These are phyloP conservation scores for Eristalis intricaria DNA, from an alignment of 2,888 invertebrate genomes.

Conservation along the genomic window DNA sequence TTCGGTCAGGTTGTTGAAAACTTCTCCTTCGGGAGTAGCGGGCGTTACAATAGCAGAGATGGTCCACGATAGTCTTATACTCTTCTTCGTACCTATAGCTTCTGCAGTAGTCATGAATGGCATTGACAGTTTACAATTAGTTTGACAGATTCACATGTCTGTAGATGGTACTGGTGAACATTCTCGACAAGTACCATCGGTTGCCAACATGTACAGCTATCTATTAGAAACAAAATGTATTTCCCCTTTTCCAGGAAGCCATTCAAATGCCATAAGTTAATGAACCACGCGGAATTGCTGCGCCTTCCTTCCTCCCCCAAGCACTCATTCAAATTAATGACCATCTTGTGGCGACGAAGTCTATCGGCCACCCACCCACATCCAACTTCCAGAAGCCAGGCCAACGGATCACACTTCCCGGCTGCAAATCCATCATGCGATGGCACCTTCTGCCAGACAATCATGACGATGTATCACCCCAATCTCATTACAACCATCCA, in stretches of 20 bases:
- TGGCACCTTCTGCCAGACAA: background rate
- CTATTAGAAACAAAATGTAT: no score
- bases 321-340: background rate
- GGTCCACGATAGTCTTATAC: no score
- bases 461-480: background rate
- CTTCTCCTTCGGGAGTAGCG: no score
- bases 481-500: conserved; percentile 1
- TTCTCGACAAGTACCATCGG: no score
- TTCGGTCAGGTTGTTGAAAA: no score
- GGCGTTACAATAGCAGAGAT: no score
- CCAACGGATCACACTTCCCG: background rate
- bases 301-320: background rate
- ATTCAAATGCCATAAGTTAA: background rate
- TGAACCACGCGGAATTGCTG: background rate
- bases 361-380: background rate
- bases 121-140: no score
- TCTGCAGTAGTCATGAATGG: no score
- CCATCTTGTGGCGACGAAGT: background rate
- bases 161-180: no score
- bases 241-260: background rate
- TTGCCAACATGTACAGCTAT: no score
- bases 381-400: background rate
- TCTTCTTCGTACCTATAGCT: no score
- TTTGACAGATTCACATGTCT: no score
- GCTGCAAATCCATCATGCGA: background rate